Base-by-base conservation (phyloP, 2,113 vertebrate genomes). In the Micronycteris hirsuta region DNA sequence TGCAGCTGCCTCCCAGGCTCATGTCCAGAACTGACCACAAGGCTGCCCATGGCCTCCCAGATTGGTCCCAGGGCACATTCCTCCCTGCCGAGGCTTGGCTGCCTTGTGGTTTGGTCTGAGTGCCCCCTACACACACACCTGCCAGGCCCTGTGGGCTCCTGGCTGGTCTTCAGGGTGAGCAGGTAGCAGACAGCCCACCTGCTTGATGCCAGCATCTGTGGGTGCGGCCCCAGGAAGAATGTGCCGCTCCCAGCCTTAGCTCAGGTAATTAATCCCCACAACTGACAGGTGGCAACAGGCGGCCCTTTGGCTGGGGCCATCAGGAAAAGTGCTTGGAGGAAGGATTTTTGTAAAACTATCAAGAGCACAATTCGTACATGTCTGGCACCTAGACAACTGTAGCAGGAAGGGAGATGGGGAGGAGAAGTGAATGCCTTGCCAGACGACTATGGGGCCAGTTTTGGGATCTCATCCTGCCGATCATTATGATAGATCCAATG, bases 271-370 rank as follows among this genome's bases (percentile, higher is more conserved):
- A 99, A 99, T 99, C 98, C 98, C 98, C 20, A 41, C 97, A 91
- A 99, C 98, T 99, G 99, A 99, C 98, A 98, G 99, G 98, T 98
- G 98, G 98, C 99, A 99, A 98, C 98, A 98, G 98, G 98, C 98
- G 98, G 98, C 98, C 97, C 96, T 98, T 98, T 98, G 98, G 98
- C 98, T 98, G 93, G 95, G 97, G 98, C 98, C 89, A 92, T 41
- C 96, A 90, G 90, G 98, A 96, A 98, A 98, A 98, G 96, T 98
- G 96, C 97, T 97, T 91, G 96, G 93, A 97, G 97, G 97, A 97
- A 97, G 86, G 83, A 76, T 52, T 85, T 87, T 70, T 97, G 97
- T 96, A 49, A 78, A 88, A 91, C 93, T 87, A 96, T 97, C 93
- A 9, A 93, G 97, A 87, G 83, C 95, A 93, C 91, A 95, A 92